Evolutionary conservation across 1,140 invertebrate species (phyloP).

Genomic region (Calliphora vicina): DNA sequence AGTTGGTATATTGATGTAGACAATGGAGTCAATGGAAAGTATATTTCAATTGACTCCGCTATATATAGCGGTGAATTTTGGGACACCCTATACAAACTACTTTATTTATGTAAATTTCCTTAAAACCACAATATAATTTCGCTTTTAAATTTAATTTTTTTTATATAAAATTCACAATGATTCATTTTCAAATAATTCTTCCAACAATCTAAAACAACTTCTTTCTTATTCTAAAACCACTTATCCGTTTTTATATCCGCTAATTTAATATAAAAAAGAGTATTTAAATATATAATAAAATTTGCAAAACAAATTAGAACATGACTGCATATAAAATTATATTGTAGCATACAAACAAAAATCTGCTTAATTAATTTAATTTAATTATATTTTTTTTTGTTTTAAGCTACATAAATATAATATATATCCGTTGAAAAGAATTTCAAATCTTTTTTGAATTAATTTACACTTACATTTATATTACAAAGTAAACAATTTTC

Average conservation of each 20-base stretch:
- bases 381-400: neutral
- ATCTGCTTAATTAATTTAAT: neutral
- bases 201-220: neutral
- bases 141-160: no score
- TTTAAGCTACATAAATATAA: no score
- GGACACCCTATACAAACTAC: no score
- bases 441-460: no score
- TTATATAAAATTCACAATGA: neutral
- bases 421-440: no score
- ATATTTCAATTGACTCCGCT: no score
- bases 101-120: no score
- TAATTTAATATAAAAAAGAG: neutral
- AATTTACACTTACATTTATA: no score
- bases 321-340: neutral
- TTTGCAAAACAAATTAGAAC: conserved; percentile 6
- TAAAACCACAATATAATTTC: no score
- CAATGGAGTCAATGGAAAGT: no score
- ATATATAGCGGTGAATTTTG: no score
- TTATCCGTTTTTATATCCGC: neutral
- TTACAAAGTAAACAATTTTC: neutral
- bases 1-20: no score
- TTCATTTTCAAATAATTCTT: neutral
- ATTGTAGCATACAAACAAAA: neutral
- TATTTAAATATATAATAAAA: neutral
- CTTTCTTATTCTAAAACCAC: neutral